phyloP scores from a whole-genome alignment of 2,797 vertebrate species.

The Macroramphosus scolopax region DNA sequence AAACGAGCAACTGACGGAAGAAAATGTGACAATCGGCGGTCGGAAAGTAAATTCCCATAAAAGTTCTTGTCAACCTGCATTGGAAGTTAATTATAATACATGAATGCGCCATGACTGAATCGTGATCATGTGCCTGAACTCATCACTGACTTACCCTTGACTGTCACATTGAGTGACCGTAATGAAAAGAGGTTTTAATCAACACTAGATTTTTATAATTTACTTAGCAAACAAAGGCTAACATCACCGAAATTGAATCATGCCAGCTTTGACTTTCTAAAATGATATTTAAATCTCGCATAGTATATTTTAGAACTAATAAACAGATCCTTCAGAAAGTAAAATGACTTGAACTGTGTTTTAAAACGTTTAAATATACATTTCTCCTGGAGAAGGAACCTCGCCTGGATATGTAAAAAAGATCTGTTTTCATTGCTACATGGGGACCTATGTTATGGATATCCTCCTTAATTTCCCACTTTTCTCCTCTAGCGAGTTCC shows the following conservation, averaged over 20 bases:
- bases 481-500: slow-evolving; percentile 33
- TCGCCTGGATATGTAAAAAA: slow-evolving; percentile 17
- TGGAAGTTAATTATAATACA: slow-evolving; percentile 2
- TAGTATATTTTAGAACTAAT: slow-evolving; percentile 13
- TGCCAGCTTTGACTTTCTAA: background rate
- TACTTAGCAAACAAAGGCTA: slow-evolving; percentile 3
- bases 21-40: slow-evolving; percentile 19
- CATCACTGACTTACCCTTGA: too few species aligned
- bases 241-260: too few species aligned
- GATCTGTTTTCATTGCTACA: slow-evolving; percentile 22
- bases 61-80: slow-evolving; percentile 8
- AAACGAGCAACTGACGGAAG: slow-evolving; percentile 7
- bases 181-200: too few species aligned
- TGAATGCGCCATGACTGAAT: background rate
- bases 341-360: too few species aligned
- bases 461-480: slow-evolving; percentile 13
- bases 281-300: slow-evolving; percentile 11
- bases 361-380: slow-evolving; percentile 26
- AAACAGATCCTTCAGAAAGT: slow-evolving; percentile 4
- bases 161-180: too few species aligned
- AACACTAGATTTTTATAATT: background rate
- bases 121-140: too few species aligned
- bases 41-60: slow-evolving; percentile 2
- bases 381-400: slow-evolving; percentile 18
- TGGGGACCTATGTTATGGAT: slow-evolving; percentile 28